Conservation (phyloP, 35 echinoderm and acorn worm species). For the Anneissia japonica region DNA sequence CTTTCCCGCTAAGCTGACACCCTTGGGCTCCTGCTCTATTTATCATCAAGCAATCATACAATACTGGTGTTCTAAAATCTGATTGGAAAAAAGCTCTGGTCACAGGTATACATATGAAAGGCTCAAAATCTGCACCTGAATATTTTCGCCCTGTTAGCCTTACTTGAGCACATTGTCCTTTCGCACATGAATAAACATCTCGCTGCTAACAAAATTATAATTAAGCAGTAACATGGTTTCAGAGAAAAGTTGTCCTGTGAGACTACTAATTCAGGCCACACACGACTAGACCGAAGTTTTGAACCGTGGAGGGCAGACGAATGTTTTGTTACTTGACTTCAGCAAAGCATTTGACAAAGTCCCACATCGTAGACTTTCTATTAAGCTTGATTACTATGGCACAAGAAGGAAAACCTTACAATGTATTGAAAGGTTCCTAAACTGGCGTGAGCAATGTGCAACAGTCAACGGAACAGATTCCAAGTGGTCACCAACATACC, state of each 20-base stretch:
- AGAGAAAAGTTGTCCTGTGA: no score
- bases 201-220: no score
- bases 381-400: constrained; percentile 9
- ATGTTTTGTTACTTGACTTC: no score
- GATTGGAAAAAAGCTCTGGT: neutral
- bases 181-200: no score
- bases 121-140: neutral
- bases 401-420: neutral
- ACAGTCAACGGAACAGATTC: constrained; percentile 11
- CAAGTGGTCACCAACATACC: neutral
- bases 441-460: neutral
- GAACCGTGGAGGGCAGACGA: no score
- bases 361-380: no score
- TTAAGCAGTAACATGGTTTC: no score
- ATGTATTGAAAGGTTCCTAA: constrained; percentile 15
- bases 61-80: neutral
- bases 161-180: no score
- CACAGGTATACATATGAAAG: neutral
- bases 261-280: neutral
- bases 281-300: constrained; percentile 1
- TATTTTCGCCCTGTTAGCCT: constrained; percentile 8
- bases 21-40: neutral
- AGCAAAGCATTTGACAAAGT: no score
- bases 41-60: neutral
- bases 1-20: no score